Evolutionary conservation across 2,888 invertebrate genomes (phyloP), one percentile per base, ranked within the genome.

Genomic region (Formica aserva): DNA sequence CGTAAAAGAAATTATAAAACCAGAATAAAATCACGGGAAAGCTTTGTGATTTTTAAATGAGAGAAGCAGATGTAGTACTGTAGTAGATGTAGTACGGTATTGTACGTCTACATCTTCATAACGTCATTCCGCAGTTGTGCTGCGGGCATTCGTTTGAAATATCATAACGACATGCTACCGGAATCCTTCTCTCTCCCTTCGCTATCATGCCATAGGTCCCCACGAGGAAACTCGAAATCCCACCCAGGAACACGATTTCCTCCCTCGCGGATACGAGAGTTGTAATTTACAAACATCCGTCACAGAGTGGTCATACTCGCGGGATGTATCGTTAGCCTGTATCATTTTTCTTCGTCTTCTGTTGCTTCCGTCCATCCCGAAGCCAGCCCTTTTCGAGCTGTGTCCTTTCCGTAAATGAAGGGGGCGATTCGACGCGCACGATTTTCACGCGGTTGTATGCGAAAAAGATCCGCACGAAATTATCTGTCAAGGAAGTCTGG

Each of bases 281-380:
- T 78, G 75, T 87, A 74, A 69, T 86, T 80, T 84, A 75, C 26
- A 81, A 74, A 86, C 82, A 89, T 89, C 84, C 77, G 84, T 83
- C 85, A 83, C 84, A 75, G 75, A 60, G 35, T 57, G 83, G 85
- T 77, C 83, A 84, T 82, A 84, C 83, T 88, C 66, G 85, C 83
- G 82, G 84, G 85, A 76, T 66, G 80, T 38, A 71, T 85, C 81
- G 89, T 87, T 82, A 71, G 77, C 38, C 26, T 32, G 74, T 76
- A 66, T 87, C 87, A 90, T 89, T 89, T 87, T 90, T 90, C 89
- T 89, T 89, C 87, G 66, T 55, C 67, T 65, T 76, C 82, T 45
- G 69, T 85, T 84, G 48, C 85, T 84, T 82, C 63, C 32, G 15
- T 65, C 60, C 57, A 35, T 81, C 74, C 69, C 63, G 74, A 66